Conservation (phyloP, 2,113 vertebrate genomes). For the Prolemur simus region DNA sequence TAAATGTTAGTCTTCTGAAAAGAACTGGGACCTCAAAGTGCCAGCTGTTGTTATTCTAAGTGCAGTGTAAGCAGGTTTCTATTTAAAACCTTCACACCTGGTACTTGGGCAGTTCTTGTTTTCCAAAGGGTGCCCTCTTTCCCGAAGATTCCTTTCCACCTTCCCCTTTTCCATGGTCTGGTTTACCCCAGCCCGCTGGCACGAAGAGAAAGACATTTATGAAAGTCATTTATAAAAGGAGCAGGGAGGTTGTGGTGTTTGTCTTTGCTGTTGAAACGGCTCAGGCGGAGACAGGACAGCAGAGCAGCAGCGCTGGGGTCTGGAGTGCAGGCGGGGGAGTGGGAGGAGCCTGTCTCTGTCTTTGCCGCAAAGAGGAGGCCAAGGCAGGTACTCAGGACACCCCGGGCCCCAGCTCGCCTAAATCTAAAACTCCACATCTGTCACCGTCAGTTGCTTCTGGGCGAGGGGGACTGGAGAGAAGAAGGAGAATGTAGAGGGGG, state of each 20-base stretch:
- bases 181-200: not conserved
- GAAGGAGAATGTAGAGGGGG: not conserved
- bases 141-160: not conserved
- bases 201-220: not conserved
- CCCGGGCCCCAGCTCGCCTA: not conserved
- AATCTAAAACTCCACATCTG: not conserved
- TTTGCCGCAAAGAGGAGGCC: fast-evolving
- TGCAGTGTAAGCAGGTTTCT: slow-evolving; percentile 3
- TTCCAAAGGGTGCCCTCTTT: not conserved
- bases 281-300: not conserved
- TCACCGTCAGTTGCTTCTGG: not conserved
- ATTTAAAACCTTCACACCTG: slow-evolving; percentile 51
- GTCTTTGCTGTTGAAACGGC: not conserved
- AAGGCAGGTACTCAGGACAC: not conserved
- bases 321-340: not conserved
- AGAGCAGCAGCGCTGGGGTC: too few relatives aligned
- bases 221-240: not conserved
- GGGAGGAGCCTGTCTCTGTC: not conserved
- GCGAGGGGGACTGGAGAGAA: not conserved
- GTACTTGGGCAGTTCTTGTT: not conserved
- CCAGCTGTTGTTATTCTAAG: not conserved
- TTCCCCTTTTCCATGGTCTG: not conserved
- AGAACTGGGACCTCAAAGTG: not conserved
- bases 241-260: not conserved
- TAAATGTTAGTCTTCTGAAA: slow-evolving; percentile 11